These are phyloP conservation scores for Ectemnius cavifrons DNA, from an alignment of 2,888 invertebrate genomes.

Conservation along the genomic window DNA sequence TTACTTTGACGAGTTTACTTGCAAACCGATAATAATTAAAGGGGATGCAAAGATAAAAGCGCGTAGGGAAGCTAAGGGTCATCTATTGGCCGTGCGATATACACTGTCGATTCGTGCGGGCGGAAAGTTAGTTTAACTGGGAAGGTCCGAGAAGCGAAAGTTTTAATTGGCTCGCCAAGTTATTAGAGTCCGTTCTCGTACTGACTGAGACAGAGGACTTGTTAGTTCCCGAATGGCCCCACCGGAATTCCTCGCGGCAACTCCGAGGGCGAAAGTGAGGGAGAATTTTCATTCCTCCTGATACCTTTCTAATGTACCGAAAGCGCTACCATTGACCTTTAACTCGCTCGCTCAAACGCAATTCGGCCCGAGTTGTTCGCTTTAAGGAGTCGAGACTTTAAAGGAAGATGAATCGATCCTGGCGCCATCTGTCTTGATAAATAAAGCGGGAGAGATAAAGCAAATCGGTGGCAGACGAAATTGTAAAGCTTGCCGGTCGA, in stretches of 20 bases:
- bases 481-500: no score
- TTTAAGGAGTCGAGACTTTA: no score
- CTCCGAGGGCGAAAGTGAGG: slow-evolving; percentile 25
- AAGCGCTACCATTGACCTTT: no score
- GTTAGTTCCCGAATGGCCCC: slow-evolving; percentile 29
- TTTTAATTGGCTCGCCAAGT: slow-evolving; percentile 59
- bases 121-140: slow-evolving; percentile 55
- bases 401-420: no score
- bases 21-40: not conserved
- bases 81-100: slow-evolving; percentile 40
- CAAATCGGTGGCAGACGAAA: no score
- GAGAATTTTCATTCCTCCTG: slow-evolving; percentile 38
- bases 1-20: not conserved
- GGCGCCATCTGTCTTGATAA: no score
- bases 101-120: slow-evolving; percentile 41
- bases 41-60: slow-evolving; percentile 29
- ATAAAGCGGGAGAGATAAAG: no score
- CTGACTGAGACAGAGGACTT: slow-evolving; percentile 57
- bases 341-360: no score
- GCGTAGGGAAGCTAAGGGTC: slow-evolving; percentile 39
- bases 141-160: slow-evolving; percentile 48
- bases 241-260: slow-evolving; percentile 28
- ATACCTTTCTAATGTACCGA: not conserved
- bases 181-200: slow-evolving; percentile 41
- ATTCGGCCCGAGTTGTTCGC: no score